phyloP scores from a whole-genome alignment of 2,888 invertebrate genomes.

The Andrena bicolor region DNA sequence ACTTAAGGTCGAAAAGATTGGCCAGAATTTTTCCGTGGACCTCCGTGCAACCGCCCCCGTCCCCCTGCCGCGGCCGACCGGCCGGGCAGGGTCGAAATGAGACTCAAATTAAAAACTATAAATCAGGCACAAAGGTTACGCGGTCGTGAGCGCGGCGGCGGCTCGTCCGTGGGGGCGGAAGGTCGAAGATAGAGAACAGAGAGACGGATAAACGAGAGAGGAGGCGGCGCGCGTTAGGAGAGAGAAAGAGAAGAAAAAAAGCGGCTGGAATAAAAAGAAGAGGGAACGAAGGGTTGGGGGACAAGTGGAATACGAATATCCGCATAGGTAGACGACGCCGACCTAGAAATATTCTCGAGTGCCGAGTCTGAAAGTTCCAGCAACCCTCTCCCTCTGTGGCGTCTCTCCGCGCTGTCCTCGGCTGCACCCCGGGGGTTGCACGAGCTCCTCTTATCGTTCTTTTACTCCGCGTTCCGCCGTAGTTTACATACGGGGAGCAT shows the following conservation, averaged over 20 bases:
- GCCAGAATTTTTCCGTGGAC: conserved; percentile 72
- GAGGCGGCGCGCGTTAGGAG: background rate
- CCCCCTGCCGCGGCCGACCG: background rate
- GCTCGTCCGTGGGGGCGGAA: conserved; percentile 32
- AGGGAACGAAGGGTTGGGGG: conserved; percentile 29
- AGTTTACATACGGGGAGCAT: conserved; percentile 63
- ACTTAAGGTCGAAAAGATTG: conserved; percentile 79
- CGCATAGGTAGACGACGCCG: conserved; percentile 64
- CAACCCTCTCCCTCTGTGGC: conserved; percentile 10
- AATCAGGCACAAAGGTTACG: conserved; percentile 78
- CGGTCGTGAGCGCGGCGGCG: conserved; percentile 49
- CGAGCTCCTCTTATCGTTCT: conserved; percentile 60
- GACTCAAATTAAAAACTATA: conserved; percentile 82
- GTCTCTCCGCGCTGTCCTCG: conserved; percentile 21
- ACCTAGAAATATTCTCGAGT: conserved; percentile 68
- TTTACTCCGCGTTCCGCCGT: conserved; percentile 54
- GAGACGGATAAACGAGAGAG: conserved; percentile 58
- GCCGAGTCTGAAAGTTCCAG: conserved; percentile 56
- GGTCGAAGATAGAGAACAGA: conserved; percentile 47
- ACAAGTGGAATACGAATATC: conserved; percentile 66
- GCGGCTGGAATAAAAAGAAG: conserved; percentile 42
- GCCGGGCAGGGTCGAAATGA: conserved; percentile 73
- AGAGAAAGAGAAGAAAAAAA: conserved; percentile 12
- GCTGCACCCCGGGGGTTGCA: conserved; percentile 28
- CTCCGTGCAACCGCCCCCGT: background rate